These are phyloP conservation scores for Actinemys pallida DNA, from an alignment of 2,113 vertebrate genomes.

Conservation along the genomic window DNA sequence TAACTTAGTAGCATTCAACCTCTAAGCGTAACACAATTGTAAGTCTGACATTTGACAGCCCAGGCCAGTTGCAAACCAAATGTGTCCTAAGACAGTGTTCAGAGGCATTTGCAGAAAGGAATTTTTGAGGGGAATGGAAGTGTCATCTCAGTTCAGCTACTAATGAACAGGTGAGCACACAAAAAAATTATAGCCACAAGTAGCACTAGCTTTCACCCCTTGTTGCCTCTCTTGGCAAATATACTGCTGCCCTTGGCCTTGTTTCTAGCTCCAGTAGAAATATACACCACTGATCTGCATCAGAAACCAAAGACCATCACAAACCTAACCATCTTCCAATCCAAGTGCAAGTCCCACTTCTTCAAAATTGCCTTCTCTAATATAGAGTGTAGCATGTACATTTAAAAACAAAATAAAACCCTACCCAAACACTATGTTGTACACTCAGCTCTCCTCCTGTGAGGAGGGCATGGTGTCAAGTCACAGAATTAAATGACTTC, in stretches of 20 bases:
- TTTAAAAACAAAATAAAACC: neutral
- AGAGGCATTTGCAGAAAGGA: neutral
- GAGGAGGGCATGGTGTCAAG: neutral
- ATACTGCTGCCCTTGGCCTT: neutral
- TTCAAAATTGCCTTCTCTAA: rapidly evolving
- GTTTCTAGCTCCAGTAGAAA: neutral
- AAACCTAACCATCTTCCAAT: rapidly evolving
- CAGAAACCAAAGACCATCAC: neutral
- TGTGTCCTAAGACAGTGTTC: neutral
- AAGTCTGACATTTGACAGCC: neutral
- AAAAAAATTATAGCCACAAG: neutral
- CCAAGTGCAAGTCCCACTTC: rapidly evolving
- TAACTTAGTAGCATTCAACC: neutral
- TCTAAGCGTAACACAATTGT: neutral
- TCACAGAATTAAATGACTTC: too few species aligned
- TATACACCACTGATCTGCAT: neutral
- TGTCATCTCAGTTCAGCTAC: neutral
- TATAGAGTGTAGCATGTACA: rapidly evolving
- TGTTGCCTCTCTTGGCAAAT: neutral
- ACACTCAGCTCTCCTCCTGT: neutral
- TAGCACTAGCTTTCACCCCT: neutral
- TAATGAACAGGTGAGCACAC: neutral
- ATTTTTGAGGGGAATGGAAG: rapidly evolving
- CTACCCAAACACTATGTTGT: neutral
- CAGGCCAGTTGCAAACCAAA: neutral